Conservation (phyloP, 2,888 invertebrate genomes). For the Rhagonycha fulva region DNA sequence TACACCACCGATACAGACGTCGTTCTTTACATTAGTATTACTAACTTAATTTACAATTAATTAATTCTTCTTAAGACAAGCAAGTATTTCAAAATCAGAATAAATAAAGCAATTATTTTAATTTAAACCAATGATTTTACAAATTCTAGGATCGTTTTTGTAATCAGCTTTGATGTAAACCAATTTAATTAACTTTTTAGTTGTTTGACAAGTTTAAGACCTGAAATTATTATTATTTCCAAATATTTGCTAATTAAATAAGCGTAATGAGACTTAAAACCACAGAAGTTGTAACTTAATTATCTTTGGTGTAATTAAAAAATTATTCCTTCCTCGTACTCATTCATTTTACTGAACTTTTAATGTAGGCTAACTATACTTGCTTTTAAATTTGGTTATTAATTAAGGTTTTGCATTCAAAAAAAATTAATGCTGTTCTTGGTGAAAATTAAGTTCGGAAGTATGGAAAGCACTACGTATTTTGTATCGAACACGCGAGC, state of each 20-base stretch:
- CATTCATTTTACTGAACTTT: not conserved
- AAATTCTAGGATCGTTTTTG: not conserved
- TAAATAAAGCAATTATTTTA: not conserved
- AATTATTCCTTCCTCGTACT: not conserved
- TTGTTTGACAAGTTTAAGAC: not conserved
- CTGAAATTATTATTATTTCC: not conserved
- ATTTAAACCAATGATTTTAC: not conserved
- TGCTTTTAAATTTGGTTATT: not conserved
- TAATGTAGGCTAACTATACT: not conserved
- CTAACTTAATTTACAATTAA: not conserved
- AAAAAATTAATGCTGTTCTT: not conserved
- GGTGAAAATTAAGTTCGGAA: not conserved
- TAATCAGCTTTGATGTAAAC: not conserved
- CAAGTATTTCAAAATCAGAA: not conserved
- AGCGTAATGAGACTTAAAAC: not conserved
- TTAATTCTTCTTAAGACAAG: not conserved
- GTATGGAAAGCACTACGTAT: not conserved
- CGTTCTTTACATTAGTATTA: not conserved
- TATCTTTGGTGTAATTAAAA: not conserved
- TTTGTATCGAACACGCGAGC: not conserved
- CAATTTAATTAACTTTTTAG: not conserved
- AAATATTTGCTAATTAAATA: not conserved
- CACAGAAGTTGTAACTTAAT: not conserved
- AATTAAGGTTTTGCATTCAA: not conserved
- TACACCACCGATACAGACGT: not conserved